phyloP scores from a whole-genome alignment of 2,797 vertebrate genomes.

The Rachycentron canadum region DNA sequence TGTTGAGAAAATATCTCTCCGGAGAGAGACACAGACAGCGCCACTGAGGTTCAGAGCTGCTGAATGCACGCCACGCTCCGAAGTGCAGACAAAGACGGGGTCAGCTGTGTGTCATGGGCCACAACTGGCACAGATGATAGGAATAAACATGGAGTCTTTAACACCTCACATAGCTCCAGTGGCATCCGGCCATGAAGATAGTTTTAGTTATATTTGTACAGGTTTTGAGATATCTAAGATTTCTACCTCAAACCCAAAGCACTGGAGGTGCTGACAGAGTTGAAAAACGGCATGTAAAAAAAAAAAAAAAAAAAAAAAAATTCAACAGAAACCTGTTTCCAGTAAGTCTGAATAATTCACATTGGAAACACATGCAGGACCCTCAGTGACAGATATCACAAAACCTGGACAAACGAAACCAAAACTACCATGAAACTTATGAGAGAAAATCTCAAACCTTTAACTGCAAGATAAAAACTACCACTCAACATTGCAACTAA shows the following conservation, averaged over 20 bases:
- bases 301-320: background rate
- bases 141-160: background rate
- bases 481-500: background rate
- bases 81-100: conserved; percentile 11
- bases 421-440: background rate
- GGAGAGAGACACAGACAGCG: conserved; percentile 5
- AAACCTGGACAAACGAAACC: background rate
- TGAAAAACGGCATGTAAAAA: background rate
- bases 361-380: background rate
- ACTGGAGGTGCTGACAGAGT: background rate
- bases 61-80: conserved; percentile 5
- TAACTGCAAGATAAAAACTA: background rate
- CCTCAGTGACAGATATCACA: background rate
- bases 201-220: background rate
- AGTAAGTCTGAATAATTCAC: background rate
- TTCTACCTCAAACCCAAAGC: background rate
- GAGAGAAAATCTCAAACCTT: background rate
- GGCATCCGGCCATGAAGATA: background rate
- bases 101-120: conserved; percentile 22
- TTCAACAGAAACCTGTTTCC: background rate
- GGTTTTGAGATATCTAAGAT: background rate
- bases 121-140: background rate
- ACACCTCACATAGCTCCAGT: background rate
- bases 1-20: conserved; percentile 7
- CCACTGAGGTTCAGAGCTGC: conserved; percentile 28